phyloP scores from a whole-genome alignment of 2,797 vertebrate genomes.

The Acanthurus lineatus region DNA sequence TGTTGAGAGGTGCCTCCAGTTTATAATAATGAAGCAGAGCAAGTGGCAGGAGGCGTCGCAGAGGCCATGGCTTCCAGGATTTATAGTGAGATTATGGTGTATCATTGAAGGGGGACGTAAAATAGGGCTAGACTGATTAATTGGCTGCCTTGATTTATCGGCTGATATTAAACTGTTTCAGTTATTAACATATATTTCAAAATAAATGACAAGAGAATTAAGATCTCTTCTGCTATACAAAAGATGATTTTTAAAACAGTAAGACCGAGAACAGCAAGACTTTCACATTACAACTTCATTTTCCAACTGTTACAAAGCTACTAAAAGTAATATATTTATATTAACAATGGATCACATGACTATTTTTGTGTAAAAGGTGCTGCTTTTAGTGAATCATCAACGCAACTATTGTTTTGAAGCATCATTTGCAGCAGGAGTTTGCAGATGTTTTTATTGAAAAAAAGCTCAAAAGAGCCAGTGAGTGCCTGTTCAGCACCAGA shows the following conservation, averaged over 20 bases:
- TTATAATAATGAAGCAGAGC: constrained; percentile 41
- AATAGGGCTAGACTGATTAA: background rate
- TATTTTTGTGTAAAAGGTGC: background rate
- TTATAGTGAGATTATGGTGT: constrained; percentile 11
- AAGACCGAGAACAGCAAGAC: too few relatives aligned
- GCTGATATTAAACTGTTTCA: constrained; percentile 7
- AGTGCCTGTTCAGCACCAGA: background rate
- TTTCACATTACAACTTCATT: background rate
- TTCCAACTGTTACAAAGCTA: background rate
- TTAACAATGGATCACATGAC: background rate
- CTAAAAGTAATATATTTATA: background rate
- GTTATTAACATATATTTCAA: background rate
- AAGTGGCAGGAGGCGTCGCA: constrained; percentile 6
- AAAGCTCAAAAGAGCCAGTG: background rate
- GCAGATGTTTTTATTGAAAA: background rate
- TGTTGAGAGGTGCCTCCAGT: constrained; percentile 43
- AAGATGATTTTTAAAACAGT: too few relatives aligned
- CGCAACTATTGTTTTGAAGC: too few relatives aligned
- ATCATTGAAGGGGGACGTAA: constrained; percentile 11
- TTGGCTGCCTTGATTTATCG: background rate
- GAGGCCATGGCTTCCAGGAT: constrained; percentile 20
- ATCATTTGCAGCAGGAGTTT: background rate
- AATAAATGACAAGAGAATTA: background rate
- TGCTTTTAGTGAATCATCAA: background rate
- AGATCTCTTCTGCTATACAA: background rate